Percentiles rank a stretch among this genome's conserved stretches.
phyloP scores from a whole-genome alignment of 2,113 vertebrate genomes.

The Sporophila hypoxantha region DNA sequence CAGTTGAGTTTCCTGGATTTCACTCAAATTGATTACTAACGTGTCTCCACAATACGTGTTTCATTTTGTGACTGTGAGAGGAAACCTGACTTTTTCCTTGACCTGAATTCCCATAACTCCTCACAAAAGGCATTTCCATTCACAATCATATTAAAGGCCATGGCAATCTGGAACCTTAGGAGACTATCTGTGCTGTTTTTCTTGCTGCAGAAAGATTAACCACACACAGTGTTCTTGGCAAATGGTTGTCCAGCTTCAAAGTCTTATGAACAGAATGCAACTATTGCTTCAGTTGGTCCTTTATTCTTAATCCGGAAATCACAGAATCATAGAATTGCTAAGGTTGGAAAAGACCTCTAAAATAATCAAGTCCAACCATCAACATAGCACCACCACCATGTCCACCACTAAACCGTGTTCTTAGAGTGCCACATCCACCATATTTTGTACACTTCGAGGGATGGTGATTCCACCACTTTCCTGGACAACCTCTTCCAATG shows the following conservation, averaged over 20 bases:
- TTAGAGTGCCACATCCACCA: background rate
- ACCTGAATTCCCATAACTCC: background rate
- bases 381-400: fast-evolving
- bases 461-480: background rate
- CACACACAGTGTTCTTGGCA: background rate
- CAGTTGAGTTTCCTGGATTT: background rate
- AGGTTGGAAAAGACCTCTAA: background rate
- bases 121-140: background rate
- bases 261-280: background rate
- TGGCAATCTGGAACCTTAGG: background rate
- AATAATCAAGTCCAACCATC: background rate
- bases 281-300: background rate
- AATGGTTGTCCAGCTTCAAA: background rate
- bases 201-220: background rate
- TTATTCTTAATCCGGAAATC: background rate
- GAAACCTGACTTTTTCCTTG: background rate
- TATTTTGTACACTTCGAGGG: fast-evolving
- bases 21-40: background rate
- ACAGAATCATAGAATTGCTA: background rate
- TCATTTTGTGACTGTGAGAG: background rate
- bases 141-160: background rate
- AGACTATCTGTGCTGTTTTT: background rate
- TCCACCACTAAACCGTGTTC: background rate
- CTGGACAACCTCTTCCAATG: background rate
- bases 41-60: background rate